These are phyloP conservation scores for Entelurus aequoreus DNA, from an alignment of 2,113 vertebrate species.

Conservation along the genomic window DNA sequence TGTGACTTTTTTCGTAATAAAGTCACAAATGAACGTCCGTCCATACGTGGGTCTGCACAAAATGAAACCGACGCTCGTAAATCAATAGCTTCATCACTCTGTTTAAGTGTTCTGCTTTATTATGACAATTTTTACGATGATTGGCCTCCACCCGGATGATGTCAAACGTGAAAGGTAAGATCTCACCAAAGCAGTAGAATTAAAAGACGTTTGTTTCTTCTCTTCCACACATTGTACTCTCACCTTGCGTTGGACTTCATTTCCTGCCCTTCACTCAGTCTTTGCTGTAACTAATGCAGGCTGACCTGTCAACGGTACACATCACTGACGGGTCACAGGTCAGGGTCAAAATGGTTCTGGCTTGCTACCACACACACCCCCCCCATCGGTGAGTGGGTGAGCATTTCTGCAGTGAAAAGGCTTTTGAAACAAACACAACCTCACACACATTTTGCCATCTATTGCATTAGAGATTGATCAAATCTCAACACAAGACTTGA, in stretches of 20 bases:
- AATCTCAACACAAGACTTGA: not conserved
- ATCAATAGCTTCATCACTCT: too few relatives aligned
- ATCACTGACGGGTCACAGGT: conserved; percentile 3
- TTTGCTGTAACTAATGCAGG: conserved; percentile 1
- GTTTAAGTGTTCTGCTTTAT: too few relatives aligned
- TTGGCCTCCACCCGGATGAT: too few relatives aligned
- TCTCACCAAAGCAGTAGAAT: too few relatives aligned
- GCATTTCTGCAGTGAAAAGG: not conserved
- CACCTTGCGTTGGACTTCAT: not conserved
- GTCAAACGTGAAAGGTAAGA: too few relatives aligned
- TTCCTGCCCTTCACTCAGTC: not conserved
- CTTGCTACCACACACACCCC: not conserved
- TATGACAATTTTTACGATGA: too few relatives aligned
- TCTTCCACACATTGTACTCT: not conserved
- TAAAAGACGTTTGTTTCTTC: not conserved
- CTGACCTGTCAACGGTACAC: conserved; percentile 2
- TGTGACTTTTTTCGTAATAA: too few relatives aligned
- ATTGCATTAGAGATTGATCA: not conserved
- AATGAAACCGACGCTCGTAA: too few relatives aligned
- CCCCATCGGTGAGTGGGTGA: not conserved
- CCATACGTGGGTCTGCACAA: too few relatives aligned
- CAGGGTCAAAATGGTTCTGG: not conserved
- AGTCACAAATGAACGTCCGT: too few relatives aligned
- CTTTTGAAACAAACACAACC: not conserved
- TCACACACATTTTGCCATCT: not conserved